phyloP scores from a whole-genome alignment of 2,797 vertebrate genomes.

The Enteromius viviparus region DNA sequence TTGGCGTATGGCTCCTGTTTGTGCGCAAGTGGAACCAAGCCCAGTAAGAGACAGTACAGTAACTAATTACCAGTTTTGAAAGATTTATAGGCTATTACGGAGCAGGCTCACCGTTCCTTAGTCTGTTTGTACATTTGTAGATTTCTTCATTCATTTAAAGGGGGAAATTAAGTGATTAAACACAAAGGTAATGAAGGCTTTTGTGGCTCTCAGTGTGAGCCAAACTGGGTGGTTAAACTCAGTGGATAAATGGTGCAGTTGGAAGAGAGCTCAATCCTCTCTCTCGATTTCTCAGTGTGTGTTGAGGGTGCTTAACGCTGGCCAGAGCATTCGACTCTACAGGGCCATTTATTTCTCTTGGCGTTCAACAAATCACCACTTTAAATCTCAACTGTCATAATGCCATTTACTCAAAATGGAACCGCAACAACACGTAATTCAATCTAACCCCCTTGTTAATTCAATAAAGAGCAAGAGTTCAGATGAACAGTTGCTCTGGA shows the following conservation, averaged over 20 bases:
- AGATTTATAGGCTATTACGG: constrained; percentile 75
- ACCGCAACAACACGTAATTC: constrained; percentile 45
- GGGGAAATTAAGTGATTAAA: constrained; percentile 74
- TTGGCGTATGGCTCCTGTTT: constrained; percentile 59
- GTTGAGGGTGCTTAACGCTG: constrained; percentile 7
- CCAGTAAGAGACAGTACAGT: constrained; percentile 62
- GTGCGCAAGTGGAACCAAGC: constrained; percentile 65
- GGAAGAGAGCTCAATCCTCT: constrained; percentile 27
- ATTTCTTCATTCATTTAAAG: constrained; percentile 69
- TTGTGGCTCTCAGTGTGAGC: constrained; percentile 57
- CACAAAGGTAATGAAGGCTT: constrained; percentile 69
- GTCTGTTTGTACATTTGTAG: constrained; percentile 37
- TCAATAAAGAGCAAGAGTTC: constrained; percentile 33
- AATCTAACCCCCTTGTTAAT: constrained; percentile 44
- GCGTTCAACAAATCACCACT: constrained; percentile 56
- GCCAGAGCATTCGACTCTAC: constrained; percentile 20
- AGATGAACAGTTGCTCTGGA: constrained; percentile 1
- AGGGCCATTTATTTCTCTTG: constrained; percentile 43
- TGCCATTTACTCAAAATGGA: constrained; percentile 52
- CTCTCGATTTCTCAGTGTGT: background rate
- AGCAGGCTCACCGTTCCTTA: constrained; percentile 53
- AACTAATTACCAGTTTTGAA: constrained; percentile 74
- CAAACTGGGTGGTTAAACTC: constrained; percentile 32
- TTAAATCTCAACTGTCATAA: constrained; percentile 57
- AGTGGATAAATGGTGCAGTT: constrained; percentile 31